Evolutionary conservation across 2,797 vertebrate species (phyloP).

Genomic region (Morus bassanus): DNA sequence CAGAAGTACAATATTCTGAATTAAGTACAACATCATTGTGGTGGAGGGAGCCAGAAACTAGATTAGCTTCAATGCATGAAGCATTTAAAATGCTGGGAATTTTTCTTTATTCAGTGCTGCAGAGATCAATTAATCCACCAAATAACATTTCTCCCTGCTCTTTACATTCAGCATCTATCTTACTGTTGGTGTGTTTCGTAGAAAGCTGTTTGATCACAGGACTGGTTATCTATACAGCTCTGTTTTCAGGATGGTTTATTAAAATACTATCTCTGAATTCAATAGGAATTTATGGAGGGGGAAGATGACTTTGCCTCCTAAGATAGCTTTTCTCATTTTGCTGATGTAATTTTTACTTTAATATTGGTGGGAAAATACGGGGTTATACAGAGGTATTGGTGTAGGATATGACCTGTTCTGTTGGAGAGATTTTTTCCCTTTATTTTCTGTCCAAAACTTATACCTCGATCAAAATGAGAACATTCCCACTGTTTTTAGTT

Average conservation of each 20-base stretch:
- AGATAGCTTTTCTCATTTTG: neutral
- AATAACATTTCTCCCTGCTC: neutral
- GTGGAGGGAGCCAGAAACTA: neutral
- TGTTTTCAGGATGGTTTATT: slow-evolving; percentile 17
- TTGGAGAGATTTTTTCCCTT: neutral
- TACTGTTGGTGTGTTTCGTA: neutral
- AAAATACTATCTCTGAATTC: slow-evolving; percentile 14
- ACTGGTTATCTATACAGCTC: neutral
- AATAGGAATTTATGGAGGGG: neutral
- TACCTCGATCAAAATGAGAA: neutral
- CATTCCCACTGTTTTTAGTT: neutral
- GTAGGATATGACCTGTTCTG: neutral
- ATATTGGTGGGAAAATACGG: neutral
- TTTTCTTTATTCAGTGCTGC: neutral
- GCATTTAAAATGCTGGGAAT: neutral
- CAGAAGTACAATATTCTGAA: neutral
- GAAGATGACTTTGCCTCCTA: neutral
- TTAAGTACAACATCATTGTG: neutral
- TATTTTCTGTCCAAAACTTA: neutral
- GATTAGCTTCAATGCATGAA: neutral
- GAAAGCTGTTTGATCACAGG: neutral
- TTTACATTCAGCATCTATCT: neutral
- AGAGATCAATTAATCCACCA: neutral
- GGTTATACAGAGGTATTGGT: neutral
- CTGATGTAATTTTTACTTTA: neutral